Evolutionary conservation across 2,888 invertebrate genomes (phyloP).

Genomic region (Limnephilus lunatus): DNA sequence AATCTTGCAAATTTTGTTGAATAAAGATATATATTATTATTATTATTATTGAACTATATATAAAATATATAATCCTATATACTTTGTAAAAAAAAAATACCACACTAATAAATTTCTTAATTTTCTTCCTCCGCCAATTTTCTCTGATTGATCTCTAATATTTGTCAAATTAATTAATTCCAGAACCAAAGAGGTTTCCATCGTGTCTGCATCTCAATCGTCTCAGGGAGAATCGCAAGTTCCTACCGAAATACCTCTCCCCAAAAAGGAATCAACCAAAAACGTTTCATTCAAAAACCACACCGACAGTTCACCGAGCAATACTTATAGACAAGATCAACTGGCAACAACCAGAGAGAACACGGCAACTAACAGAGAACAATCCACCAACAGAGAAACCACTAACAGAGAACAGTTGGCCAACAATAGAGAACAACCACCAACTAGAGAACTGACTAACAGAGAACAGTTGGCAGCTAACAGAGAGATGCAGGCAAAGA

Average conservation of each 20-base stretch:
- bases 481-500: constrained; percentile 30
- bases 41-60: too few relatives aligned
- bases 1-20: too few relatives aligned
- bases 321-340: constrained; percentile 43
- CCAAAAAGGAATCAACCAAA: constrained; percentile 75
- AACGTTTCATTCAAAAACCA: constrained; percentile 77
- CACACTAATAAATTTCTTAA: too few relatives aligned
- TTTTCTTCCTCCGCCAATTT: not conserved
- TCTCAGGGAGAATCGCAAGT: constrained; percentile 63
- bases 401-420: constrained; percentile 19
- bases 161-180: not conserved
- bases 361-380: constrained; percentile 13
- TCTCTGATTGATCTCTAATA: not conserved
- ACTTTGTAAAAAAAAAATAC: too few relatives aligned
- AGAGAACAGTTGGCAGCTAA: constrained; percentile 16
- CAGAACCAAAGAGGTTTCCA: constrained; percentile 70
- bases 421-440: constrained; percentile 5
- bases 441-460: constrained; percentile 12
- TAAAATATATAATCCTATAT: too few relatives aligned
- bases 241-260: constrained; percentile 61
- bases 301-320: constrained; percentile 73
- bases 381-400: not conserved
- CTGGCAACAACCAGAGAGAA: constrained; percentile 14
- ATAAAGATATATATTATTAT: too few relatives aligned
- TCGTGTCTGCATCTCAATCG: constrained; percentile 65